A percentile compares a stretch with the other conserved stretches of the same genome.
Conservation (phyloP, 2,797 vertebrate genomes). For the Tauraco hartlaubi region DNA sequence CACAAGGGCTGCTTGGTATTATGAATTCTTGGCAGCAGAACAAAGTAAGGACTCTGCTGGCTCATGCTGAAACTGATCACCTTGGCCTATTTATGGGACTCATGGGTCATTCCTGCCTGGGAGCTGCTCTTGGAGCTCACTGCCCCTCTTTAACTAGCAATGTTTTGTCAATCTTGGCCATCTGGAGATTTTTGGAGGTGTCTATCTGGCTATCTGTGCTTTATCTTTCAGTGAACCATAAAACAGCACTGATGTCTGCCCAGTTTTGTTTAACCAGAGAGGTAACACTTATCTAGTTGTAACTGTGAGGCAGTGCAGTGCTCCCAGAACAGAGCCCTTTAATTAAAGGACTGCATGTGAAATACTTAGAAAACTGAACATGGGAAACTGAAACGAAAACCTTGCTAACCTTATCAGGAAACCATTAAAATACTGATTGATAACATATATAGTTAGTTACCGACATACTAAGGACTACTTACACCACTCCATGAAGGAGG, state of each 20-base stretch:
- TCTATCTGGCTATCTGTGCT: background rate
- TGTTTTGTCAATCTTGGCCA: background rate
- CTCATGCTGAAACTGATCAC: background rate
- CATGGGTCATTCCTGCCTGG: background rate
- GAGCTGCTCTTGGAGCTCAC: background rate
- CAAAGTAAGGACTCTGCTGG: background rate
- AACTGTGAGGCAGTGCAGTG: background rate
- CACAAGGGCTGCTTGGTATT: background rate
- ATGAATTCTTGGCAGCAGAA: background rate
- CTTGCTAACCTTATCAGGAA: fast-evolving
- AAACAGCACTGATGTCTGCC: background rate
- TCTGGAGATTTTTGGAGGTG: background rate
- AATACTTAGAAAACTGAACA: background rate
- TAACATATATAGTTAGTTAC: background rate
- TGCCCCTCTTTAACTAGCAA: background rate
- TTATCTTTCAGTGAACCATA: background rate
- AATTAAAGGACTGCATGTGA: background rate
- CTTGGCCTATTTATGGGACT: constrained; percentile 6
- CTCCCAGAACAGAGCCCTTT: background rate
- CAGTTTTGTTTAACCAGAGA: background rate
- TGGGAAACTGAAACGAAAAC: background rate
- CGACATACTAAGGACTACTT: background rate
- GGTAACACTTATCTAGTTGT: background rate
- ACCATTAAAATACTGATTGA: background rate
- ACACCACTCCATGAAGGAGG: background rate